Conservation (phyloP, 23 tunicate species). For the Oikopleura albicans region DNA sequence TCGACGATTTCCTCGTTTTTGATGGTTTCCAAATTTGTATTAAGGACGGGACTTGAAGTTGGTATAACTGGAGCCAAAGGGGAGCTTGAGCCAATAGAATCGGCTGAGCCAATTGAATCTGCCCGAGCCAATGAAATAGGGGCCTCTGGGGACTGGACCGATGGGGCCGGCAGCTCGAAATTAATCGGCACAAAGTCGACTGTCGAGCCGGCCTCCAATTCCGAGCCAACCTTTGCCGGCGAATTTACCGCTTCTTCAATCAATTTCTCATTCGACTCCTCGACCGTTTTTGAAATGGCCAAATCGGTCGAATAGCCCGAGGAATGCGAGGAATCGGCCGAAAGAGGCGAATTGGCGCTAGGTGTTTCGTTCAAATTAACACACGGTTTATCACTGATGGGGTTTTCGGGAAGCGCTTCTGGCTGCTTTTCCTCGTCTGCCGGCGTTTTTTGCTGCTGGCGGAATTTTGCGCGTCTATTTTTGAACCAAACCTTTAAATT, state of each 20-base stretch:
- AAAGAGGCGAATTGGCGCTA: not conserved
- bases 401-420: not conserved
- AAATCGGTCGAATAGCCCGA: not conserved
- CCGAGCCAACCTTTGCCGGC: not conserved
- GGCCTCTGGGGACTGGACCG: not conserved
- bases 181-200: not conserved
- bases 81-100: too few relatives aligned
- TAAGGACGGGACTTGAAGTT: not conserved
- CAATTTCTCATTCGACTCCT: not conserved
- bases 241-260: slow-evolving; percentile 5
- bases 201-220: not conserved
- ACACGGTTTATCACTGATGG: not conserved
- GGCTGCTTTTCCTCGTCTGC: not conserved
- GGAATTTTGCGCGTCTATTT: slow-evolving; percentile 10
- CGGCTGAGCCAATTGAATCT: not conserved
- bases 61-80: not conserved
- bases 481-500: slow-evolving; percentile 19
- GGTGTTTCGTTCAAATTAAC: not conserved
- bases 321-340: not conserved
- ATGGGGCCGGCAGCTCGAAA: not conserved
- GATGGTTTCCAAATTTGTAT: not conserved
- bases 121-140: not conserved
- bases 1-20: not conserved
- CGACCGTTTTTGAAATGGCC: not conserved
- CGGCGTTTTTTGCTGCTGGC: slow-evolving; percentile 8